Evolutionary conservation across 2,888 invertebrate species (phyloP), one percentile per base, ranked within the genome.

Genomic region (Drosophila anomalata): DNA sequence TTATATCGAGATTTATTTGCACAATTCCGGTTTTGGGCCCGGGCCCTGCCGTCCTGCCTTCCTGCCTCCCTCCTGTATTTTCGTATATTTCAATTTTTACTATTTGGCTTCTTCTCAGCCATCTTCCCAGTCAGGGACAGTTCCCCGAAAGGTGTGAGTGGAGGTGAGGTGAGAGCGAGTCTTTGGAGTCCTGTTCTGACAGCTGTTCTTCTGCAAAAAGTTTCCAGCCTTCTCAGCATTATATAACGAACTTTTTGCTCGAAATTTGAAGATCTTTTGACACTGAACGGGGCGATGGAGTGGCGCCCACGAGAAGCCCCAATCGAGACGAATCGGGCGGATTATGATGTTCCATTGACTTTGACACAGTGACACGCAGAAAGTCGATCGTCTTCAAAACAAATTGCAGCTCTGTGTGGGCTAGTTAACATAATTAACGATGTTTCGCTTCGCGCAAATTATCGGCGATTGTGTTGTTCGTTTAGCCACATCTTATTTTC

Each of bases 1-100:
- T 76, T 73, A 73, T 84, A 80, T 79, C 74, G 77, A 81, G 86
- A 86, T 86, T 85, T 85, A 85, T 85, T 85, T 85, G 86, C 86
- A 84, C 83, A 81, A 84, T 85, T 85, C 85, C 87, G 84, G 84
- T 86, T 84, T 85, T 78, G 47, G 59, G 75, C 29, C 29, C 9
- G 29, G 29, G 29, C 9, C 29, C 11, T 73, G 59, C 52, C 17
- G 17, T 17, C 17, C 17, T 17, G 17, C 17, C 17, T 17, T 17
- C 17, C 17, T 17, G 42, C 61, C 71, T 71, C 55, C 73, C 58
- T 69, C 62, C 77, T 74, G 70, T 68, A 61, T 73, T 73, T 79
- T 76, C 75, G 52, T 75, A 62, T 67, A 72, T 75, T 77, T 86
- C 71, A 73, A 73, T 78, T 79, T 82, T 76, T 73, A 79, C 70